Evolutionary conservation across 1,140 invertebrate genomes (phyloP), one percentile per base, ranked within the genome.

Genomic region (Gonatopus flavifemur): DNA sequence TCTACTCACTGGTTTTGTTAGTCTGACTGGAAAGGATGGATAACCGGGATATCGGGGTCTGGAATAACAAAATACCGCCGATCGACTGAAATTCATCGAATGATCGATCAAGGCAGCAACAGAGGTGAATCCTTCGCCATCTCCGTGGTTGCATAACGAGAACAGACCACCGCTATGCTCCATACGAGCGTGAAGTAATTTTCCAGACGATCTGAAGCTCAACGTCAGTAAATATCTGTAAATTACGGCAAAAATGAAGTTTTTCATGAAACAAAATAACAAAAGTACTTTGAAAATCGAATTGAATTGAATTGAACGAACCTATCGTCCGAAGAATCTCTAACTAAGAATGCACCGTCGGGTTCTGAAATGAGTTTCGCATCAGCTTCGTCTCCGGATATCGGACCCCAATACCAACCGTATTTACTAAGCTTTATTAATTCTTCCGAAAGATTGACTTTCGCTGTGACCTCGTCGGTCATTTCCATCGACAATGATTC

Each of bases 261-360:
- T 25, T 20, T 30, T 12, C 15, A 82, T 64, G 43, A 19, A 12
- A 49, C 22, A 21, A 46, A 35, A 19, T 25, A 41, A 10, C 40
- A 15, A 42, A 22, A 22, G 3, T 9, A 15, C 12, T 12, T 19
- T 49, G 7, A 9, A 54, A 3, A n/a, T 13, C 0, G 10, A 19
- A 18, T 37, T 16, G 16, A 15, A 33, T 16, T 24, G 8, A 25
- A 15, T 33, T n/a, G n/a, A 9, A 37, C 20, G 12, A 82, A 85
- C 59, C 82, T 81, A 57, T 87, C 83, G 48, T 88, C 86, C 1
- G 85, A 86, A 9, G 88, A 90, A 68, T 90, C 88, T 15, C 88
- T 79, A 6, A 91, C 86, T 32, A 91, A 74, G 74, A 91, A 91
- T 47, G 88, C 84, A 46, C 89, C 89, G 72, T 90, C 88, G 20